phyloP scores from a whole-genome alignment of 2,888 invertebrate species.

The Sesia apiformis region DNA sequence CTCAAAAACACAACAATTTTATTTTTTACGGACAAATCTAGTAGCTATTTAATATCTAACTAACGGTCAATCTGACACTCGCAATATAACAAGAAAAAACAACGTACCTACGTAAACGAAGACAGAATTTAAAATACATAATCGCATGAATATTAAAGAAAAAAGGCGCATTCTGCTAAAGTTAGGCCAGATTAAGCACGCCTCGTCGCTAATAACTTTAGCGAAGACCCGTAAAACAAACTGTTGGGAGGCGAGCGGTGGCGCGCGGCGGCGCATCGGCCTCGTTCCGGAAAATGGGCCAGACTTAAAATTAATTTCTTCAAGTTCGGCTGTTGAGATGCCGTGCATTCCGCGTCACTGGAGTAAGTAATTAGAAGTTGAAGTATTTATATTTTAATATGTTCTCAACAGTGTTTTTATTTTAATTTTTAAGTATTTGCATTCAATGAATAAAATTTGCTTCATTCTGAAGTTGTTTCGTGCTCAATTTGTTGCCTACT shows the following conservation, averaged over 20 bases:
- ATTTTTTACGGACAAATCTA: too few species aligned
- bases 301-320: conserved; percentile 11
- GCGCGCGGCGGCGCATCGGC: not conserved
- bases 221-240: conserved; percentile 10
- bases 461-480: too few species aligned
- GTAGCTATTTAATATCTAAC: too few species aligned
- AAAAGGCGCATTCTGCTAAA: conserved; percentile 1
- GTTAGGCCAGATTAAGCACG: conserved; percentile 12
- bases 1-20: too few species aligned
- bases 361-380: conserved; percentile 7
- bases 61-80: too few species aligned
- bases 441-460: too few species aligned
- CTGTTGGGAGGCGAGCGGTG: not conserved
- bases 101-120: not conserved
- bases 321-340: conserved; percentile 10
- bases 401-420: not conserved
- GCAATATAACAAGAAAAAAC: too few species aligned
- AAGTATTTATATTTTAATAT: conserved; percentile 8
- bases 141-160: not conserved
- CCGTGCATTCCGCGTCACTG: conserved; percentile 9
- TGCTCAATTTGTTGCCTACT: too few species aligned
- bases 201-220: conserved; percentile 12
- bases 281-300: conserved; percentile 10
- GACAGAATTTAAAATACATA: conserved; percentile 8
- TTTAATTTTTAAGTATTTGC: too few species aligned